phyloP scores from a whole-genome alignment of 1,140 invertebrate species.

The Nasonia giraulti region DNA sequence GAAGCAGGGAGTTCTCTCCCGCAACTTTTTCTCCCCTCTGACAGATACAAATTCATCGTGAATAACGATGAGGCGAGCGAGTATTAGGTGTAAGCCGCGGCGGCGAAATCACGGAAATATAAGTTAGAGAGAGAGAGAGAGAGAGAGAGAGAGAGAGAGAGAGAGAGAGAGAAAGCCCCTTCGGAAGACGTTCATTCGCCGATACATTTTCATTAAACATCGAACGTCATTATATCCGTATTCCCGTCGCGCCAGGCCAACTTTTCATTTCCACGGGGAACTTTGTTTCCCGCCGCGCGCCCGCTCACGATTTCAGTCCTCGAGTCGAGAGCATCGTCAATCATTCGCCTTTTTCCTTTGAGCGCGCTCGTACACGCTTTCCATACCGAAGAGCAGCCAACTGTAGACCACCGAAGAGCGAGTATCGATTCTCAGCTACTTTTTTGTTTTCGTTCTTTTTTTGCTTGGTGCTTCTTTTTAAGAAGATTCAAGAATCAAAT shows the following conservation, averaged over 20 bases:
- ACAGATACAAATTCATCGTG: conserved; percentile 8
- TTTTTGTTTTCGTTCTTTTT: not conserved
- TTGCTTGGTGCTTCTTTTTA: not conserved
- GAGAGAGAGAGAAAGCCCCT: too few species aligned
- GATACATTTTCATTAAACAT: conserved; percentile 35
- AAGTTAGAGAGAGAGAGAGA: too few species aligned
- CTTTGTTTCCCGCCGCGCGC: conserved; percentile 20
- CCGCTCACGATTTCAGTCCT: conserved; percentile 3
- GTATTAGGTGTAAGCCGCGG: not conserved
- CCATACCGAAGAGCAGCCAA: conserved; percentile 24
- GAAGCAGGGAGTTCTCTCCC: not conserved
- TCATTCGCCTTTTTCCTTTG: conserved; percentile 29
- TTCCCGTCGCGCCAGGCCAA: not conserved
- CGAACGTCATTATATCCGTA: conserved; percentile 31
- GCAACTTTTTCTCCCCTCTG: not conserved
- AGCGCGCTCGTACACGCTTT: not conserved
- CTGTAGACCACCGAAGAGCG: too few species aligned
- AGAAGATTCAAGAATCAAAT: not conserved
- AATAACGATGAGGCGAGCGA: not conserved
- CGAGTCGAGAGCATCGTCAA: conserved; percentile 36
- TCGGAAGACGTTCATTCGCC: conserved; percentile 17
- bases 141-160: too few species aligned
- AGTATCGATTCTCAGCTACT: conserved; percentile 8
- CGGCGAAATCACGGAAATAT: conserved; percentile 24
- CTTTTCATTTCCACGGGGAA: conserved; percentile 38